Evolutionary conservation across 2,113 vertebrate genomes (phyloP).

Genomic region (Scytalopus superciliaris): DNA sequence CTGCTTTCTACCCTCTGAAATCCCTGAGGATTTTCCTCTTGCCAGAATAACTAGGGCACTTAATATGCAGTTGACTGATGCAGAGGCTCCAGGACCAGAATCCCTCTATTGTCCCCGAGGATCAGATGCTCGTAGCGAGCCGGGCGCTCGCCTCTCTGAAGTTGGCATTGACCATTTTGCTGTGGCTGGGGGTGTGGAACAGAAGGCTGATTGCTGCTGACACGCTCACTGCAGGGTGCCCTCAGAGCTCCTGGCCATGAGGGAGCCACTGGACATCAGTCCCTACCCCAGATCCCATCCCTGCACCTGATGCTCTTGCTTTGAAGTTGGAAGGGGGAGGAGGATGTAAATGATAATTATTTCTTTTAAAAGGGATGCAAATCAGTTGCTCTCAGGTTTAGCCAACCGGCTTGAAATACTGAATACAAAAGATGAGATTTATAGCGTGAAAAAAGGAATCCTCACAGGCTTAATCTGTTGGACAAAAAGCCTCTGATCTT

Average conservation of each 20-base stretch:
- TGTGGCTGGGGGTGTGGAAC: not conserved
- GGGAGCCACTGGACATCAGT: not conserved
- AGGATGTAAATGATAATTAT: not conserved
- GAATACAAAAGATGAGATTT: constrained; percentile 42
- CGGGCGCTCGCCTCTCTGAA: not conserved
- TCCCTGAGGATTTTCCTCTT: not conserved
- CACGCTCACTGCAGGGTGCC: not conserved
- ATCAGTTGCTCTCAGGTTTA: constrained; percentile 34
- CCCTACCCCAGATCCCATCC: not conserved
- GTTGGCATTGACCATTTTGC: not conserved
- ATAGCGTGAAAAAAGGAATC: constrained; percentile 4
- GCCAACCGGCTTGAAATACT: constrained; percentile 1
- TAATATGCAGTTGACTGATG: not conserved
- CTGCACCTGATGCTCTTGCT: constrained; percentile 10
- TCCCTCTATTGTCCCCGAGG: constrained; percentile 22
- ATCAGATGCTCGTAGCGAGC: not conserved
- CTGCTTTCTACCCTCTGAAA: not conserved
- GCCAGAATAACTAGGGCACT: constrained; percentile 26
- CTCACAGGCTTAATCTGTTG: constrained; percentile 16
- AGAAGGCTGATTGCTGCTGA: not conserved
- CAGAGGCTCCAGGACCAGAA: not conserved
- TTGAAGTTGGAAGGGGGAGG: not conserved
- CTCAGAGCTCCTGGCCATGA: not conserved
- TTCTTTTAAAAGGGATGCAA: not conserved
- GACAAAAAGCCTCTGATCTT: constrained; percentile 35